These are phyloP conservation scores for Columba janthina DNA, from an alignment of 2,113 vertebrate species.

Conservation along the genomic window DNA sequence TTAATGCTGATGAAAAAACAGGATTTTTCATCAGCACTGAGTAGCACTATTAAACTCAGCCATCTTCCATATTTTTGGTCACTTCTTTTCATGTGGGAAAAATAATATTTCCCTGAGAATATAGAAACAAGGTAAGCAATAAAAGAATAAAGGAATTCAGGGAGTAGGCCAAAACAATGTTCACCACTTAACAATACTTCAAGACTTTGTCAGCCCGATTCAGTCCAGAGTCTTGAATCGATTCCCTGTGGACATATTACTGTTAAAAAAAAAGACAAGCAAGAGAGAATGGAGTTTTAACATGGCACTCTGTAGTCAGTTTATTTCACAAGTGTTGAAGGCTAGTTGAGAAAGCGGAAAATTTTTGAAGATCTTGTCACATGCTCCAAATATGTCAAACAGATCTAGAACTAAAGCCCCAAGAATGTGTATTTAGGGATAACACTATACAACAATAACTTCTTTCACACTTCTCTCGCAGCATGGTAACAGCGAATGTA, in stretches of 20 bases:
- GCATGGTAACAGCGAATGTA: neutral
- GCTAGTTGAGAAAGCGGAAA: constrained; percentile 59
- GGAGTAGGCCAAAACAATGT: neutral
- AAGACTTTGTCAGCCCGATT: constrained; percentile 42
- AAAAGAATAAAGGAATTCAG: neutral
- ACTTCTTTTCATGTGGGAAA: neutral
- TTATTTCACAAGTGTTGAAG: constrained; percentile 69
- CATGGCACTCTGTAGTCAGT: constrained; percentile 53
- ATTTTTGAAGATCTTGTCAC: constrained; percentile 56
- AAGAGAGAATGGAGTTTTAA: constrained; percentile 42
- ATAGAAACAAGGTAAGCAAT: neutral
- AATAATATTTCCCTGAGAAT: neutral
- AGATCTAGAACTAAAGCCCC: constrained; percentile 27
- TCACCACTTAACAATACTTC: constrained; percentile 3
- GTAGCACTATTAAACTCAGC: neutral
- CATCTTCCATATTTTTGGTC: neutral
- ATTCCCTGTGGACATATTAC: constrained; percentile 46
- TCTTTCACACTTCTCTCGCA: neutral
- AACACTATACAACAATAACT: constrained; percentile 13
- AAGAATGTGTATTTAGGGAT: neutral
- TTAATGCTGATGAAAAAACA: neutral
- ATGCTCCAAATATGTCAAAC: constrained; percentile 65
- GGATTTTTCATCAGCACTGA: neutral
- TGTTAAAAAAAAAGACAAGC: constrained; percentile 42
- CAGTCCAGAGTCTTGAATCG: constrained; percentile 24